Evolutionary conservation across 2,888 invertebrate genomes (phyloP).

Genomic region (Dyspetes luteomarginatus): DNA sequence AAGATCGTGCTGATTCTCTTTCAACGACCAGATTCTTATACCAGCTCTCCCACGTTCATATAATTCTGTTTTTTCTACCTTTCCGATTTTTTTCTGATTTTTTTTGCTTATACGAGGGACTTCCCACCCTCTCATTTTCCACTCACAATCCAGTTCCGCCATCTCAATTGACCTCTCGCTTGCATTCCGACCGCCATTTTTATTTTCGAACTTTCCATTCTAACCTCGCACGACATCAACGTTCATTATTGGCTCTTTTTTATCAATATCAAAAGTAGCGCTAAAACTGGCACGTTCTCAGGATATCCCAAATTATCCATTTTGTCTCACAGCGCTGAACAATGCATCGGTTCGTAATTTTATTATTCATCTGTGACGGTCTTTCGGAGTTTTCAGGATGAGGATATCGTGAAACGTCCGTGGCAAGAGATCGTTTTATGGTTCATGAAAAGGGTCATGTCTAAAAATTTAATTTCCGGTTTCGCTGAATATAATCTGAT

Average conservation of each 20-base stretch:
- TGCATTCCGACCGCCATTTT: neutral
- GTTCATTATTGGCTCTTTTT: slow-evolving; percentile 26
- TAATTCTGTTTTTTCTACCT: slow-evolving; percentile 64
- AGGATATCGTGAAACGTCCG: neutral
- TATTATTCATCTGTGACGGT: neutral
- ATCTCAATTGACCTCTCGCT: slow-evolving; percentile 10
- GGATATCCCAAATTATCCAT: slow-evolving; percentile 18
- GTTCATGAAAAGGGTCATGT: neutral
- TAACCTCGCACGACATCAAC: neutral
- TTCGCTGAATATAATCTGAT: neutral
- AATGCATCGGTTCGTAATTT: neutral
- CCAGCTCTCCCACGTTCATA: slow-evolving; percentile 61
- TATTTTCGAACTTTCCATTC: slow-evolving; percentile 8
- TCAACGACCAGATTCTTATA: slow-evolving; percentile 66
- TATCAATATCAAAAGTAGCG: neutral
- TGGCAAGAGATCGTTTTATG: neutral
- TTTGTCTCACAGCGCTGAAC: neutral
- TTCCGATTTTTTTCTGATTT: neutral
- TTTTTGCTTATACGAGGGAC: neutral
- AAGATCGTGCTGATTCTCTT: slow-evolving; percentile 75
- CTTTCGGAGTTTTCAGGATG: neutral
- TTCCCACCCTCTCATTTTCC: slow-evolving; percentile 12
- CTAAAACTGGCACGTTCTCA: neutral
- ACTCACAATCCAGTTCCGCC: slow-evolving; percentile 1
- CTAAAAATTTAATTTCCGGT: neutral